Base-by-base conservation (phyloP, 2,113 vertebrate genomes). In the Corythoichthys intestinalis region DNA sequence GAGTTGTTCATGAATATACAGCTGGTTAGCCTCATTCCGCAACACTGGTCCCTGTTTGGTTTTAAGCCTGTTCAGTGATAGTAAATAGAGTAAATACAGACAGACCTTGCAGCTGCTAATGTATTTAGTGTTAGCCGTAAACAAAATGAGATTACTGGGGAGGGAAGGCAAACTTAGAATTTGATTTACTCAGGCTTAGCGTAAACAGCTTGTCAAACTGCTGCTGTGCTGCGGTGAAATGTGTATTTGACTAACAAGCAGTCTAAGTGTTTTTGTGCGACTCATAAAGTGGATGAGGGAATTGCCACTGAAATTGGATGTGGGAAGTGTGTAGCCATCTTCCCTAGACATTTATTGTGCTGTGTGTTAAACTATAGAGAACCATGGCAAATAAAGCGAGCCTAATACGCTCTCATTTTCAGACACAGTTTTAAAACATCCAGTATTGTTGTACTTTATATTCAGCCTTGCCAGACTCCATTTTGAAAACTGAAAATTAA, bases 151-250 rank as follows among this genome's bases (percentile, higher is more conserved):
- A 90, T 90, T 91, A 90, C 80, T 72, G 82, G 73, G 85, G 78
- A 88, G 81, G 82, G 76, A 84, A 79, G 86, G 84, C 79, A 79
- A 86, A 83, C 78, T 87, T 77, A 12, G 82, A 88, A 85, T 88
- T 88, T 88, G 85, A 87, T 90, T 91, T 89, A 85, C 85, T 84
- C 82, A 75, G 85, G 80, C 77, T 91, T 91, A 89, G 86, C 77
- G 79, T 90, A 90, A 91, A 89, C 89, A 90, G 86, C 83, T 85
- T 90, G 90, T 91, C 89, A 91, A 88, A 86, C 75, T 82, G 72
- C 67, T 78, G 80, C 82, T 81, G 72, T 66, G 81, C 85, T 69
- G 70, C 72, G 71, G 70, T 73, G 77, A 80, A 87, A 86, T 87
- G 83, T 76, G 83, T 72, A 84, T 85, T 88, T 85, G 80, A 83